Evolutionary conservation across 2,888 invertebrate genomes (phyloP), one percentile per base, ranked within the genome.

Genomic region (Pristionchus japonicus): DNA sequence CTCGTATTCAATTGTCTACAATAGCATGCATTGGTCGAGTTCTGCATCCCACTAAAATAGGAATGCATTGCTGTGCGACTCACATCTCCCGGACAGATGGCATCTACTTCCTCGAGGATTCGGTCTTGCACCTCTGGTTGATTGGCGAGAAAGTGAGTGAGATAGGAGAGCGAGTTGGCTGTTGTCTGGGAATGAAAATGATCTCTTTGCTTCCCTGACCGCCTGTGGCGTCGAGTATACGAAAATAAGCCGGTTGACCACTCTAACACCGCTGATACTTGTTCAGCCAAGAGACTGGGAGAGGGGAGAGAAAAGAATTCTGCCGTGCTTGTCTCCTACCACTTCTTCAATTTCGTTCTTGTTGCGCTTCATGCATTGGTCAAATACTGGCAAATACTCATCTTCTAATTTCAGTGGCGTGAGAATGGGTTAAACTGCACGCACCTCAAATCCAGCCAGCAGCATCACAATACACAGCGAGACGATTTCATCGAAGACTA

Each of bases 131-230:
- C 52, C 17, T 91, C 90, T 1, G 89, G 91, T 74, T 92, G 89
- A 31, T 89, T 89, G 23, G 92, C 91, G 67, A 92, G 87, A 52
- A 86, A 86, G n/a, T 86, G 86, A 27, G 86, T 74, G 34, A 52
- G 4, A 23, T 64, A 90, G n/a, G 74, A n/a, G 27, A 86, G 90
- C 80, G 70, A 43, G 37, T 34, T 86, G 7, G 86, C 95, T 0
- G 95, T 96, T 0, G 96, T 96, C 91, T 96, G 93, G 9, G 9
- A 9, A 13, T 47, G 9, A 9, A 23, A 57, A 23, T 23, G n/a
- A n/a, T n/a, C n/a, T n/a, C n/a, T n/a, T n/a, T n/a, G n/a, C n/a
- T n/a, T n/a, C n/a, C n/a, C n/a, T n/a, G n/a, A n/a, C n/a, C n/a
- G n/a, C n/a, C n/a, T n/a, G n/a, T n/a, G n/a, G n/a, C n/a, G n/a